Base-by-base conservation (phyloP, 1,140 invertebrate genomes). In the Drosophila kurseongensis region DNA sequence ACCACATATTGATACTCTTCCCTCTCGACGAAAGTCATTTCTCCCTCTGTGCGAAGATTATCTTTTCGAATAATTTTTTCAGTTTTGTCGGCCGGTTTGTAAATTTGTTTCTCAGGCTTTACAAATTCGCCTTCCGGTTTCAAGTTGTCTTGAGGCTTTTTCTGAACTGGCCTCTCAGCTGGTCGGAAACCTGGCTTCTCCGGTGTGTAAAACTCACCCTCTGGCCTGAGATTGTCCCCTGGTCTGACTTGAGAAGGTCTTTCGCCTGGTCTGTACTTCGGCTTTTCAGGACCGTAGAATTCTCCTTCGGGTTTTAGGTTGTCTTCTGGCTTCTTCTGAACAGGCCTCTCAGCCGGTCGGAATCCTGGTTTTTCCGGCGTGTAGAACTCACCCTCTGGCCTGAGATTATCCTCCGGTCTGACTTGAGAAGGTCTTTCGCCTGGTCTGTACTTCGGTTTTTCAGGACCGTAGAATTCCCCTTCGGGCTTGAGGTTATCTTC, bases 401-500 rank as follows among this genome's bases (percentile, higher is more conserved):
- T 93, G 78, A 94, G 93, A 93, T 94, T 95, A 91, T 85, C 94
- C 74, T 92, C 71, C 45, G 93, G 93, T 62, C 89, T 91, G 1
- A 51, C 45, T 77, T 69, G 93, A 59, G 86, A 80, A 18, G 83
- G 93, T 41, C 92, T 71, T 45, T 94, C n/a, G n/a, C n/a, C n/a
- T n/a, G n/a, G n/a, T n/a, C n/a, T n/a, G n/a, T n/a, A n/a, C n/a
- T n/a, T n/a, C n/a, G n/a, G n/a, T n/a, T n/a, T n/a, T n/a, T n/a
- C 93, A 0, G 93, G 93, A 27, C 74, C 68, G 27, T 68, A 75
- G 23, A 75, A 68, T 16, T 69, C 41, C 1, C 96, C 95, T 86
- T 96, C 95, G 6, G 95, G 94, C 4, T 91, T 90, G 0, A 96
- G 78, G 92, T 96, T 95, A 78, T 96, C 95, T 59, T 93, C 73